Evolutionary conservation across 2,888 invertebrate genomes (phyloP), one percentile per base, ranked within the genome.

Genomic region (Tetragnatha montana): DNA sequence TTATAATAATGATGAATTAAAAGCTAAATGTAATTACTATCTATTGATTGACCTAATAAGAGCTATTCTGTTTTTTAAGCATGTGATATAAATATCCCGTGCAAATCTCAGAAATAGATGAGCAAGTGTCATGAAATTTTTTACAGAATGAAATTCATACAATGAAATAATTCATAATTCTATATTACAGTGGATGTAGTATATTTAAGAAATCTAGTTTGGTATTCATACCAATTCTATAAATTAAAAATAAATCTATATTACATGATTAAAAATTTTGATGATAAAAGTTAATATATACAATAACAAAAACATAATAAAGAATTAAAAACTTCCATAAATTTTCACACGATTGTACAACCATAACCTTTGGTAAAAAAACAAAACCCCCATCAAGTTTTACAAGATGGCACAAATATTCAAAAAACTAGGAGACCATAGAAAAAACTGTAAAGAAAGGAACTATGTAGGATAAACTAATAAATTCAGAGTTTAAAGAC

Each of bases 261-360:
- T 84, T 76, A 84, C 76, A 82, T 21, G 75, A 60, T 84, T 84
- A 75, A 84, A 60, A 84, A 84, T 76, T 84, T 84, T 84, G 83
- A 84, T 75, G 49, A 68, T 47, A 82, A 70, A 49, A 51, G 73
- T 82, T 76, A 60, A 84, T 84, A 84, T 84, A n/a, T 84, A 84
- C 83, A 84, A 35, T 84, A 84, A 84, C 83, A 84, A 75, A 76
- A 84, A 68, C 68, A 82, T 76, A 84, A 84, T 74, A 83, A 83
- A 84, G 69, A 75, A 75, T 76, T 49, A 75, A 84, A 75, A 84
- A 76, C 6, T 68, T 80, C 21, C 17, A 6, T 14, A 22, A 76
- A 69, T 84, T 84, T 84, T 19, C 68, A 69, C 19, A 21, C 47
- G 12, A 51, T 50, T 73, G 73, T 50, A 76, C 35, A 76, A 70